These are phyloP conservation scores for Kuschelorhynchus macadamiae DNA, from an alignment of 2,888 invertebrate genomes.

Conservation along the genomic window DNA sequence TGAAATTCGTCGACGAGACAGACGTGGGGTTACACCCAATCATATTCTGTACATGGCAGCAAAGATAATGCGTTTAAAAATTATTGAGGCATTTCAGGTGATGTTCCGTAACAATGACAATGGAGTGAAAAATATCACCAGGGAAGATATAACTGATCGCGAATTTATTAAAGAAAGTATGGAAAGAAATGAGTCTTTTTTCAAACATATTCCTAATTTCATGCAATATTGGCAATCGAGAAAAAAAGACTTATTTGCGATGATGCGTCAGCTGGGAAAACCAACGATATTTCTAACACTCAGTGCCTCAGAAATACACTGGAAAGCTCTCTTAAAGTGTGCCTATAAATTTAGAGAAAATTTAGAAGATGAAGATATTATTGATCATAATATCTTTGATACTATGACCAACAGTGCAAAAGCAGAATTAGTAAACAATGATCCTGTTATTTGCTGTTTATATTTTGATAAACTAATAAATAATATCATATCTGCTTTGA, in stretches of 20 bases:
- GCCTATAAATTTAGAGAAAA: slow-evolving; percentile 57
- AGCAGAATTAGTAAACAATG: slow-evolving; percentile 57
- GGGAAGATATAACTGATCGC: neutral
- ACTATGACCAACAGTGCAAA: neutral
- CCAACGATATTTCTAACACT: slow-evolving; percentile 65
- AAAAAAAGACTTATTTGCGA: slow-evolving; percentile 65
- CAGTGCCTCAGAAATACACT: slow-evolving; percentile 64
- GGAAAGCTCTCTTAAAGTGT: slow-evolving; percentile 47
- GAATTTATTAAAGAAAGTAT: slow-evolving; percentile 13
- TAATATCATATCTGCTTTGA: neutral
- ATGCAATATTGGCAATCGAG: slow-evolving; percentile 62
- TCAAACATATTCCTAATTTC: slow-evolving; percentile 63
- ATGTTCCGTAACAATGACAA: slow-evolving; percentile 6
- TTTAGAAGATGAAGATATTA: neutral
- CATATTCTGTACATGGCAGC: slow-evolving; percentile 16
- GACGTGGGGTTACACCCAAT: slow-evolving; percentile 32
- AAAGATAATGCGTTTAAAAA: slow-evolving; percentile 3
- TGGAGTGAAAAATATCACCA: neutral
- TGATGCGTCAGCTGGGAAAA: slow-evolving; percentile 64
- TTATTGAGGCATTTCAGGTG: slow-evolving; percentile 16
- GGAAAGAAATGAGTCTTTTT: slow-evolving; percentile 46
- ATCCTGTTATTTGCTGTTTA: slow-evolving; percentile 55
- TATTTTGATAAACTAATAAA: slow-evolving; percentile 23
- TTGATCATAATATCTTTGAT: slow-evolving; percentile 2
- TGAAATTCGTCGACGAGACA: slow-evolving; percentile 27